Base-by-base conservation (phyloP, 2,888 invertebrate genomes). In the Zygothrica quintamaculata region DNA sequence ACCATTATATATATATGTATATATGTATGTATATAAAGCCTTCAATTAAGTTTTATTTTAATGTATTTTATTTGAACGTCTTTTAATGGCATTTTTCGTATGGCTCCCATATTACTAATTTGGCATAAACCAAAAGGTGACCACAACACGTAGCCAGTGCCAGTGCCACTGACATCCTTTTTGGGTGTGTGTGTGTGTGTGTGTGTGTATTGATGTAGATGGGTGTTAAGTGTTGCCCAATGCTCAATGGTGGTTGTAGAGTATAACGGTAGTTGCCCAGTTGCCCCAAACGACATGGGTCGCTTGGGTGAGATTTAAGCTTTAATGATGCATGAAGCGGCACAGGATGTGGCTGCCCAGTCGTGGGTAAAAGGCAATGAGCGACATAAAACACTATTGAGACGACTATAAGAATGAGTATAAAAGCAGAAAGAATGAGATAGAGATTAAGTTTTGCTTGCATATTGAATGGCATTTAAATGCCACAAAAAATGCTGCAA, bases 281-380 rank as follows among this genome's bases (percentile, higher is more conserved):
- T 36, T 12, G 64, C 64, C 64, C 53, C 66, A 74, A 70, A 81
- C 78, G 79, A 79, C 85, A 81, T 84, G 79, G 79, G 79, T 77
- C 84, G 75, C 78, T 64, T 79, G 85, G 87, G 82, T 82, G 82
- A 86, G 82, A 87, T 82, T 82, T 86, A 86, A 87, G 87, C 81
- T 82, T 82, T 81, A 82, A 82, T 87, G 87, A 82, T 82, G 82
- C 82, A 82, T 82, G 82, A 82, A 82, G 85, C 87, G 82, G 78
- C 85, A 87, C 82, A 84, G 82, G 82, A 82, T 82, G 82, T 82
- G 82, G 82, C 84, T 84, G 74, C 84, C 80, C 80, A 86, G 84
- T 81, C 84, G 86, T 81, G 86, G 80, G 80, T 86, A 81, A 81
- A 86, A 81, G 84, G 84, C 80, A 81, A 86, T 85, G 80, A 77